Evolutionary conservation across 2,888 invertebrate species (phyloP), one percentile per base, ranked within the genome.

Genomic region (Nomada hirtipes): DNA sequence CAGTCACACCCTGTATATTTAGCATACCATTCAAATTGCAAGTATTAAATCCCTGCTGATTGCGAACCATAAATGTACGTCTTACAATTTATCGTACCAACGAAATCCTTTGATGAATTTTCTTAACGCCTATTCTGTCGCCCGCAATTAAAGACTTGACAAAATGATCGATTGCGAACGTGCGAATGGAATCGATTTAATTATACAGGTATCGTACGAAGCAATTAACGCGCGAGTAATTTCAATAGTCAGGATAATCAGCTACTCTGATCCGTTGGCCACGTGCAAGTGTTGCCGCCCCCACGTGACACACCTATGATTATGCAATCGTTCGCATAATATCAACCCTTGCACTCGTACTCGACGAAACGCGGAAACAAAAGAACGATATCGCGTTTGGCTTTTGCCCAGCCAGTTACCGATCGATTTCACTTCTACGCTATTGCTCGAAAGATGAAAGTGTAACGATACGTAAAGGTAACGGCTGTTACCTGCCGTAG

Each of bases 191-290:
- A 81, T 79, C 79, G 70, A 81, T 81, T 79, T 74, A 82, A 80
- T 80, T 76, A 67, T 67, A 57, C 10, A 20, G 44, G 20, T 52
- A 57, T 15, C 59, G 82, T 76, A 63, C 75, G 67, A 68, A 68
- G 63, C 52, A 80, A 80, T 82, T 80, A 82, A 80, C 81, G 67
- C 81, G 57, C 65, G 57, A 65, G 65, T 71, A 70, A 82, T 82
- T 79, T 82, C 81, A 79, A 69, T 70, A 70, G 79, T 10, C 68
- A 2, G 44, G 11, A 57, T 59, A 67, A 78, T 80, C 73, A 68
- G 61, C 59, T 60, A 23, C 53, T 23, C 63, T 29, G 23, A 36
- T 11, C 61, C 26, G n/a, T 23, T 26, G 42, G 63, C 47, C 75
- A 75, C 69, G 79, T 70, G 75, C 68, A 59, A 79, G 47, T 65